phyloP scores from a whole-genome alignment of 1,140 invertebrate genomes.

The Antheraea mylitta region DNA sequence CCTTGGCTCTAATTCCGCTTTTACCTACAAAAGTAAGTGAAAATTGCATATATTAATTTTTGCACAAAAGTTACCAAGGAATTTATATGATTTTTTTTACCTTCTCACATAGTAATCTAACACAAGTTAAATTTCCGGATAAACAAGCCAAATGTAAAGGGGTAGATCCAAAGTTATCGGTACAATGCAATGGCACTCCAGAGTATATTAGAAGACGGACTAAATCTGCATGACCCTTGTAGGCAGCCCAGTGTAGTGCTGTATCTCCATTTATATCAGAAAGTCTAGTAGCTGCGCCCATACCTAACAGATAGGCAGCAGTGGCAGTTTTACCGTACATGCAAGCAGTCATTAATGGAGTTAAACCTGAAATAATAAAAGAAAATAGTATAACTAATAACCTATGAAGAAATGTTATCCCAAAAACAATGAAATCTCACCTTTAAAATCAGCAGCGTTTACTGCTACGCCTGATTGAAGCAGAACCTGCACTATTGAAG shows the following conservation, averaged over 20 bases:
- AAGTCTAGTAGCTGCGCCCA: slow-evolving; percentile 90
- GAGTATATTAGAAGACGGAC: slow-evolving; percentile 94
- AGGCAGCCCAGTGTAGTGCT: slow-evolving; percentile 95
- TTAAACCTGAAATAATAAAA: slow-evolving; percentile 79
- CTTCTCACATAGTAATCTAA: slow-evolving; percentile 91
- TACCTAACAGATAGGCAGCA: slow-evolving; percentile 92
- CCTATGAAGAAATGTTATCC: not conserved
- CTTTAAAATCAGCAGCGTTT: slow-evolving; percentile 94
- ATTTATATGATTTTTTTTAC: slow-evolving; percentile 58
- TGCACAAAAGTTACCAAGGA: not conserved
- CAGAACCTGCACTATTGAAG: slow-evolving; percentile 90
- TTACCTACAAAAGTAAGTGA: slow-evolving; percentile 80
- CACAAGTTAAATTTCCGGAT: slow-evolving; percentile 90
- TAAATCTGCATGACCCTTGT: slow-evolving; percentile 93
- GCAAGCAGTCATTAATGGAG: slow-evolving; percentile 93
- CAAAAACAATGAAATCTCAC: slow-evolving; percentile 26
- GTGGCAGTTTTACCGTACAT: slow-evolving; percentile 95
- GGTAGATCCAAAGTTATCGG: slow-evolving; percentile 95
- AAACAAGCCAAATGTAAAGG: slow-evolving; percentile 95
- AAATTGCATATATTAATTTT: not conserved
- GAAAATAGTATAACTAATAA: not conserved
- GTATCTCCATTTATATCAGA: slow-evolving; percentile 96
- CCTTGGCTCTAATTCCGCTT: slow-evolving; percentile 89
- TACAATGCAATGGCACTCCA: slow-evolving; percentile 91
- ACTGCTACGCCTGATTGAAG: slow-evolving; percentile 92